Conservation (phyloP, 2,797 vertebrate genomes). For the Coilia nasus region DNA sequence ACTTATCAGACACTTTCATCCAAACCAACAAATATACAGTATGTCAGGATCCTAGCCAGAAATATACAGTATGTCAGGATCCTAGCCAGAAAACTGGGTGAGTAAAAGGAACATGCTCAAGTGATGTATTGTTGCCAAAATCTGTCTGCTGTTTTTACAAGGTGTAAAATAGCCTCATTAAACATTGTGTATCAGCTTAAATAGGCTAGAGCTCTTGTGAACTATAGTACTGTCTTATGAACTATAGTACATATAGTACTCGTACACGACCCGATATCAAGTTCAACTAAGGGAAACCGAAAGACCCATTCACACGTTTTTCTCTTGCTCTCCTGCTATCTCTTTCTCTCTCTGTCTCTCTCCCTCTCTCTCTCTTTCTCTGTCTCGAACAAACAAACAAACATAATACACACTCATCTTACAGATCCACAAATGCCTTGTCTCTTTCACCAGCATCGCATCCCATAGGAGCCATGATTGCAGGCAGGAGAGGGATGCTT, state of each 20-base stretch:
- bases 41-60: not conserved
- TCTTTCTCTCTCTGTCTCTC: not conserved
- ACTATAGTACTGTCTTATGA: too few species aligned
- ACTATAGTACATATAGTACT: too few species aligned
- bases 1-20: not conserved
- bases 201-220: too few species aligned
- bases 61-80: not conserved
- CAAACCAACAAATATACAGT: not conserved
- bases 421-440: not conserved
- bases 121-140: too few species aligned
- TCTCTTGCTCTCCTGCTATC: not conserved
- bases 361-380: not conserved
- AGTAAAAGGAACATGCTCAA: too few species aligned
- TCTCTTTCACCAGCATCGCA: not conserved
- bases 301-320: not conserved
- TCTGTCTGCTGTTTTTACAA: too few species aligned
- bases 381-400: not conserved
- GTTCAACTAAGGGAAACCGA: too few species aligned
- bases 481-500: conserved; percentile 38
- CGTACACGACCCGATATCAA: too few species aligned
- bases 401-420: not conserved
- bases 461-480: not conserved
- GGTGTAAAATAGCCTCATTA: too few species aligned
- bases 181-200: too few species aligned
- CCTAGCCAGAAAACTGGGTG: not conserved